Evolutionary conservation across 2,888 invertebrate species (phyloP).

Genomic region (Herminia tarsipennalis): DNA sequence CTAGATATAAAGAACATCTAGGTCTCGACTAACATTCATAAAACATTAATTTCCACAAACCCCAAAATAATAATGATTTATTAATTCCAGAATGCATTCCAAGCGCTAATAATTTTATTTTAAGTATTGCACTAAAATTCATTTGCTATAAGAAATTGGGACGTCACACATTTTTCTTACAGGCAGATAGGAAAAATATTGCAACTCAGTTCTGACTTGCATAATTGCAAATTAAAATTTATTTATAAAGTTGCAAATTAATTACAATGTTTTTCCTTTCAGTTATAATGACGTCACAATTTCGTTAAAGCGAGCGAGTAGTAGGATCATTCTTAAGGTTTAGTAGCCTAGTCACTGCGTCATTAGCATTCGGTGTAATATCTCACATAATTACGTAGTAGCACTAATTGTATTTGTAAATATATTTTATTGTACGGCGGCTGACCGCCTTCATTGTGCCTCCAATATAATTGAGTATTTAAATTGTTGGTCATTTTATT

Average conservation of each 20-base stretch:
- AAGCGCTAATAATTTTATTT: constrained; percentile 23
- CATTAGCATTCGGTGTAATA: constrained; percentile 54
- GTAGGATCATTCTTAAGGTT: constrained; percentile 19
- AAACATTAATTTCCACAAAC: constrained; percentile 20
- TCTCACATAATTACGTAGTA: constrained; percentile 42
- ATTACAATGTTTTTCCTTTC: too few relatives aligned
- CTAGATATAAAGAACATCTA: neutral
- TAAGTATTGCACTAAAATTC: constrained; percentile 25
- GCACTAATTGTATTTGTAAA: constrained; percentile 51
- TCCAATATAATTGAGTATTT: constrained; percentile 74
- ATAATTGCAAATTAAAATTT: too few relatives aligned
- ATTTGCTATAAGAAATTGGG: neutral
- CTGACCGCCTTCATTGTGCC: constrained; percentile 75
- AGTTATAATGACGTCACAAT: constrained; percentile 4
- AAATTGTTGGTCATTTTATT: constrained; percentile 34
- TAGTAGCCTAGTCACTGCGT: constrained; percentile 67
- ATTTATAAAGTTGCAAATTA: too few relatives aligned
- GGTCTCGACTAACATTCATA: neutral
- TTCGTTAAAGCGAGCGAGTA: neutral
- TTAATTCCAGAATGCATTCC: constrained; percentile 31
- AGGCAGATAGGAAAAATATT: too few relatives aligned
- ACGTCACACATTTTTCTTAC: neutral
- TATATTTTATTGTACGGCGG: constrained; percentile 56
- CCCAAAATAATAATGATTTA: constrained; percentile 1
- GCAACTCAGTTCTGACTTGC: too few relatives aligned